Percentiles rank a stretch among this genome's conserved stretches.
phyloP scores from a whole-genome alignment of 2,888 invertebrate genomes.

The Polydrusus cervinus region DNA sequence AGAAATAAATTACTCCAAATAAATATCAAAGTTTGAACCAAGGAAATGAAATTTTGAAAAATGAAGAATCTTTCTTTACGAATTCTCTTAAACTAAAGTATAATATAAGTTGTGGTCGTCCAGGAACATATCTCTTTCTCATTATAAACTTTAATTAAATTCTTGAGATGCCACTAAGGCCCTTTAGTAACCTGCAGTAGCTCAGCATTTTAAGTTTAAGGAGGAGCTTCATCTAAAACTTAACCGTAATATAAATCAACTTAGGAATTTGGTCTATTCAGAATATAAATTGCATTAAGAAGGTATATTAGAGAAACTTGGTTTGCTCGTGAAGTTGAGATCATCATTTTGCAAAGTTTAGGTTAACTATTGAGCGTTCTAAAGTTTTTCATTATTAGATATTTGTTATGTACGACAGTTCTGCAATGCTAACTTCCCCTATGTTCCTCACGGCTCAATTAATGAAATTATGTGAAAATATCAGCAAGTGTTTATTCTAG shows the following conservation, averaged over 20 bases:
- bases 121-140: not conserved
- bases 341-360: constrained; percentile 9
- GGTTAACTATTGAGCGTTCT: not conserved
- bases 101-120: not conserved
- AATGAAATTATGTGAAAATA: no score
- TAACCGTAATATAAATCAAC: constrained; percentile 28
- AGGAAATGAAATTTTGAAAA: no score
- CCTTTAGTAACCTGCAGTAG: constrained; percentile 10
- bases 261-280: constrained; percentile 27
- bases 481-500: no score
- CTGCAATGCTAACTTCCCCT: no score
- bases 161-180: not conserved
- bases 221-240: not conserved
- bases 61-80: no score
- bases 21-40: no score
- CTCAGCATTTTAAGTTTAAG: constrained; percentile 10
- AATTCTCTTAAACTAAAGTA: not conserved
- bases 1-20: no score
- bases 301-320: constrained; percentile 18
- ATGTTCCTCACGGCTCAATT: no score
- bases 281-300: constrained; percentile 31
- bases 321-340: not conserved
- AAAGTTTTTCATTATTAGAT: no score
- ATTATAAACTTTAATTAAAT: constrained; percentile 4
- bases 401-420: no score